Percentiles rank a stretch among this genome's conserved stretches.
phyloP scores from a whole-genome alignment of 2,888 invertebrate species.

The Drosophila parthenogenetica region DNA sequence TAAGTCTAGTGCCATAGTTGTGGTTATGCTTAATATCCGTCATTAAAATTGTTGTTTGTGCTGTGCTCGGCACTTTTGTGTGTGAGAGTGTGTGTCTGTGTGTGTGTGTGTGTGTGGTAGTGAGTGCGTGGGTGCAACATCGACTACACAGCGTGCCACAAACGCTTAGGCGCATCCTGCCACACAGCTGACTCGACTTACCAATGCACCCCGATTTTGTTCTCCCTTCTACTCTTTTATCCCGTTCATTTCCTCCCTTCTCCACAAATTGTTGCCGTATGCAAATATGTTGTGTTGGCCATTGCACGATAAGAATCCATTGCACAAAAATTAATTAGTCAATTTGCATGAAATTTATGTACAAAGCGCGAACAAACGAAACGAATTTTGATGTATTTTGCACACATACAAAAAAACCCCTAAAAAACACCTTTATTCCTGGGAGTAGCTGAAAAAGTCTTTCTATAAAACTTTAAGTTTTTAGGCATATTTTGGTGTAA shows the following conservation, averaged over 20 bases:
- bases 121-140: constrained; percentile 57
- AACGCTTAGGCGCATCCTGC: constrained; percentile 51
- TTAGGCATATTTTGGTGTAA: too few relatives aligned
- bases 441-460: too few relatives aligned
- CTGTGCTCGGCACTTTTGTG: constrained; percentile 13
- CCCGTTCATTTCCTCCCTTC: too few relatives aligned
- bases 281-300: constrained; percentile 57
- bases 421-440: not conserved
- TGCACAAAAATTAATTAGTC: constrained; percentile 81
- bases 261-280: constrained; percentile 34
- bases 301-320: constrained; percentile 80
- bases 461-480: too few relatives aligned
- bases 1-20: constrained; percentile 55
- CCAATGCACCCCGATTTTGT: constrained; percentile 1
- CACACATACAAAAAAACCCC: constrained; percentile 23
- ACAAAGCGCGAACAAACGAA: constrained; percentile 78
- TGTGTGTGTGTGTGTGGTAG: too few relatives aligned
- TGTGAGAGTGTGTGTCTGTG: constrained; percentile 24
- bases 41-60: constrained; percentile 75
- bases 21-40: constrained; percentile 76
- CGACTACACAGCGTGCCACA: constrained; percentile 30
- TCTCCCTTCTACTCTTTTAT: not conserved
- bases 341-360: constrained; percentile 82
- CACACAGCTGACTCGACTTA: constrained; percentile 16
- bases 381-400: constrained; percentile 60